Conservation (phyloP, 2,113 vertebrate species). For the Hippocampus guttulatus region DNA sequence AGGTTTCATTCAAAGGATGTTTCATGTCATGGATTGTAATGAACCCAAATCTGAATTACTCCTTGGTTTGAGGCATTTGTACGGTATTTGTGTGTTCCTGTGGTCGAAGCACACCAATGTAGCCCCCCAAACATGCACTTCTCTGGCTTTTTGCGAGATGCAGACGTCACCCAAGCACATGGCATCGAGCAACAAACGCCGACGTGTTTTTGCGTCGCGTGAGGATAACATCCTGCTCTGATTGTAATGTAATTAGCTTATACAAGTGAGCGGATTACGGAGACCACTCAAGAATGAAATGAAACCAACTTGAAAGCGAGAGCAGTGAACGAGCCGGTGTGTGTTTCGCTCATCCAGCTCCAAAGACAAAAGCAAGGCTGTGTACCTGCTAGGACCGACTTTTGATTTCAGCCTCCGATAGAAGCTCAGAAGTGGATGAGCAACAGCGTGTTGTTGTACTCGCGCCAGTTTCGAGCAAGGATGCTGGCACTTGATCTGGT, state of each 20-base stretch:
- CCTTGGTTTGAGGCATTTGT: constrained; percentile 19
- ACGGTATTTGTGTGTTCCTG: constrained; percentile 23
- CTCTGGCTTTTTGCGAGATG: constrained; percentile 34
- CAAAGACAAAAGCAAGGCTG: constrained; percentile 38
- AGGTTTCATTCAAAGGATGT: constrained; percentile 56
- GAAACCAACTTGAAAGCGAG: constrained; percentile 35
- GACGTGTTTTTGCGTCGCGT: constrained; percentile 25
- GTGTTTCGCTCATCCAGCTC: constrained; percentile 47
- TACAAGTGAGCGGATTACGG: constrained; percentile 49
- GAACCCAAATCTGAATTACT: background rate
- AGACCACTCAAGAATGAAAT: constrained; percentile 36
- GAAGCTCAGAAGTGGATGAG: constrained; percentile 48
- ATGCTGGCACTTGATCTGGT: constrained; percentile 43
- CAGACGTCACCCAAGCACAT: constrained; percentile 8
- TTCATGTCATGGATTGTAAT: constrained; percentile 52
- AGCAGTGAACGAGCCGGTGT: constrained; percentile 30
- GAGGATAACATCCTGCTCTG: constrained; percentile 42
- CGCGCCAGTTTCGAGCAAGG: constrained; percentile 47
- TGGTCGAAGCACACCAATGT: constrained; percentile 35
- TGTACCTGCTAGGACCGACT: constrained; percentile 59
- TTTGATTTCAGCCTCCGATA: constrained; percentile 56
- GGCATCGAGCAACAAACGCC: constrained; percentile 11
- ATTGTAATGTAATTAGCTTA: constrained; percentile 44
- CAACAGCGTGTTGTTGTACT: constrained; percentile 46
- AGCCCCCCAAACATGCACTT: constrained; percentile 39